Evolutionary conservation across 2,888 invertebrate genomes (phyloP).

Genomic region (Eupithecia insigniata): DNA sequence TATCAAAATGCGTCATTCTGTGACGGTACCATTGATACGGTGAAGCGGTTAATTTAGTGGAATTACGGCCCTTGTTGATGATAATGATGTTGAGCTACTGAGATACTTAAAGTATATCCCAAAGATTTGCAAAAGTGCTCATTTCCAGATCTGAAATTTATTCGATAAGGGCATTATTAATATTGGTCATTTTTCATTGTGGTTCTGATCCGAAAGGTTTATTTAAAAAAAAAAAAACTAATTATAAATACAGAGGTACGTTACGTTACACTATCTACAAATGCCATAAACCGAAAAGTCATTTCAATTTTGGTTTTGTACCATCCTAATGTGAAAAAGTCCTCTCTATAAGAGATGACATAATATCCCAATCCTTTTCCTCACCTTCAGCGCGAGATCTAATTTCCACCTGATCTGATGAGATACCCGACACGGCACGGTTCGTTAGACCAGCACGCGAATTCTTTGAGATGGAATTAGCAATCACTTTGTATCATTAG

Average conservation of each 20-base stretch:
- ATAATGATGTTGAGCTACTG: too few species aligned
- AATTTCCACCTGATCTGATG: conserved; percentile 62
- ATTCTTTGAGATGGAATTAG: conserved; percentile 77
- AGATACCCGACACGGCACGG: conserved; percentile 62
- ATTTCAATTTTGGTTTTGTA: background rate
- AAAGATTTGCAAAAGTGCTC: too few species aligned
- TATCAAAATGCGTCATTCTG: too few species aligned
- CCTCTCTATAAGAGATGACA: background rate
- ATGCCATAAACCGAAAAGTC: background rate
- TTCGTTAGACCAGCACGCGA: conserved; percentile 65
- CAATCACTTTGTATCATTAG: conserved; percentile 73
- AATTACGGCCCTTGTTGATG: too few species aligned
- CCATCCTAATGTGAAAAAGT: background rate
- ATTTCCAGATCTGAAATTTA: background rate
- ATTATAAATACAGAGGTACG: background rate
- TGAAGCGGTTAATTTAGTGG: too few species aligned
- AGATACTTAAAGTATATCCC: too few species aligned
- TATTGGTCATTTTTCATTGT: background rate
- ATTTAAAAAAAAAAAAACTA: too few species aligned
- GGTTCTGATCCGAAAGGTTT: background rate
- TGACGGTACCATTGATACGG: too few species aligned
- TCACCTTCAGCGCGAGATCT: conserved; percentile 22
- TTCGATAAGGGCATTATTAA: background rate
- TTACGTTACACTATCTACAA: background rate
- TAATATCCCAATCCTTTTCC: conserved; percentile 1